These are phyloP conservation scores for Helicoverpa zea DNA, from an alignment of 1,140 invertebrate species.

Conservation along the genomic window DNA sequence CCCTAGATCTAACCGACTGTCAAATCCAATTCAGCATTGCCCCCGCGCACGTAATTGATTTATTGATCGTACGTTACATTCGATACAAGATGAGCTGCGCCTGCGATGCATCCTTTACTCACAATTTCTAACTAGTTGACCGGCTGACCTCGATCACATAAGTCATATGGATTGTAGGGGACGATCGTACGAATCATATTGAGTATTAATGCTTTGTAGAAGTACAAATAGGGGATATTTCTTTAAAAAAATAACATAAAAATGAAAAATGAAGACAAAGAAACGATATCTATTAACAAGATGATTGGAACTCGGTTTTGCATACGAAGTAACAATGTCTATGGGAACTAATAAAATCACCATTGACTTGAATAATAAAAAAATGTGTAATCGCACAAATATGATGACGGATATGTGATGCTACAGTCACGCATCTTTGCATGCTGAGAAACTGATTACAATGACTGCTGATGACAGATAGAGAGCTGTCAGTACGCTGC, in stretches of 20 bases:
- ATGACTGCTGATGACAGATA: conserved; percentile 30
- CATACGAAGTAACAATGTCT: too few species aligned
- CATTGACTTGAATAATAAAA: conserved; percentile 4
- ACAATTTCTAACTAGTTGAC: conserved; percentile 78
- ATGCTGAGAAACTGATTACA: conserved; percentile 29
- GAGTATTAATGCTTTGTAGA: conserved; percentile 8
- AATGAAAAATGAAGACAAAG: too few species aligned
- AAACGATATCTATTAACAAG: too few species aligned
- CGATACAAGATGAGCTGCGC: conserved; percentile 77
- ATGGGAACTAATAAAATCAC: not conserved
- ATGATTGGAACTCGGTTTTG: not conserved
- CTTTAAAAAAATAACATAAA: too few species aligned
- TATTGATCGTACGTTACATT: conserved; percentile 86
- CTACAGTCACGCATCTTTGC: conserved; percentile 18
- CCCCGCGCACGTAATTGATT: conserved; percentile 85
- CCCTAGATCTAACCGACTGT: conserved; percentile 82
- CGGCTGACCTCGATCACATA: conserved; percentile 77
- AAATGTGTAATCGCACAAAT: conserved; percentile 1
- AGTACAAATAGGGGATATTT: not conserved
- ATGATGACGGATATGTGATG: not conserved
- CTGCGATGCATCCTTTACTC: conserved; percentile 78
- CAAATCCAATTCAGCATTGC: conserved; percentile 85
- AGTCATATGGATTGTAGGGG: conserved; percentile 71
- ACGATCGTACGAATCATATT: conserved; percentile 41
- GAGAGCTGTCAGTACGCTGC: not conserved